These are phyloP conservation scores for Parasteatoda tepidariorum DNA, from an alignment of 1,140 invertebrate genomes.

Conservation along the genomic window DNA sequence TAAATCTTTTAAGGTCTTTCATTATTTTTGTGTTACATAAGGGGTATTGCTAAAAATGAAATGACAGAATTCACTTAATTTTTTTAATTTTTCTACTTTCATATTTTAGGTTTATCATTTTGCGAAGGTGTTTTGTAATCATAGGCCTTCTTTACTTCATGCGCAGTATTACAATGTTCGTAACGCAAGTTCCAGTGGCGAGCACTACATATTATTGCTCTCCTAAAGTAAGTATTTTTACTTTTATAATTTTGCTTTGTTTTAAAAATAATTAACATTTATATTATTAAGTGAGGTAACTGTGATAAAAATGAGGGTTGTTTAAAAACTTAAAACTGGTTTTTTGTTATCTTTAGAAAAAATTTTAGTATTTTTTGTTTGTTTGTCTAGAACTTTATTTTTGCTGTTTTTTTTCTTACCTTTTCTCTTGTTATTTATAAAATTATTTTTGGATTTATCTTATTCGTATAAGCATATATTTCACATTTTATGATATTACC, in stretches of 20 bases:
- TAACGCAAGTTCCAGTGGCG: constrained; percentile 86
- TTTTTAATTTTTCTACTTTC: too few species aligned
- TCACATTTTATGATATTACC: background rate
- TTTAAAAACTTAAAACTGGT: background rate
- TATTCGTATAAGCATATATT: too few species aligned
- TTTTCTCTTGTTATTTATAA: background rate
- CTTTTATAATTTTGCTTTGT: background rate
- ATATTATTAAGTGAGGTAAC: too few species aligned
- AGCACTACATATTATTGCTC: constrained; percentile 86
- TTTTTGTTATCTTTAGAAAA: background rate
- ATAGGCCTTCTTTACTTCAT: constrained; percentile 87
- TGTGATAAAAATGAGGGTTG: too few species aligned
- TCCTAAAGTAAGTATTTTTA: constrained; percentile 75
- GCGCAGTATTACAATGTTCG: constrained; percentile 88
- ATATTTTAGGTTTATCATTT: constrained; percentile 80
- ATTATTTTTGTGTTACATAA: too few species aligned
- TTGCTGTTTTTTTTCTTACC: background rate
- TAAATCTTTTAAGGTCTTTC: too few species aligned
- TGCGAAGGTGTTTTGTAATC: constrained; percentile 83
- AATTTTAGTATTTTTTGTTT: background rate
- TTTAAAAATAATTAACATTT: background rate
- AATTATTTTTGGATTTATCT: too few species aligned
- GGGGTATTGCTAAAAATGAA: too few species aligned
- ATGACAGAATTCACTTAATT: too few species aligned
- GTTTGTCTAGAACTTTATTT: background rate